These are phyloP conservation scores for Tinamus major DNA, from an alignment of 2,797 vertebrate genomes.

Conservation along the genomic window DNA sequence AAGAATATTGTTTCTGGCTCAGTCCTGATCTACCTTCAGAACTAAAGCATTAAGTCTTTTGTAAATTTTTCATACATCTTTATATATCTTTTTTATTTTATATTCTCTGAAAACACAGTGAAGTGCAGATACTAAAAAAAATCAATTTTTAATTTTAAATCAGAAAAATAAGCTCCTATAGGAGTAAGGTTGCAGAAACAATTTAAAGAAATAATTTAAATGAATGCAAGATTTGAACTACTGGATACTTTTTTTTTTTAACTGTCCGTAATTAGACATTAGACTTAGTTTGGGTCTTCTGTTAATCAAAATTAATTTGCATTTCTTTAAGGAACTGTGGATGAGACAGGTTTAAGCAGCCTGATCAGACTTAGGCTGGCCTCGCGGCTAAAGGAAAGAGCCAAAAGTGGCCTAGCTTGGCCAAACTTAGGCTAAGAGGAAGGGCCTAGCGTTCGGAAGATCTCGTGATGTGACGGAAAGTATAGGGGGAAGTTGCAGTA, in stretches of 20 bases:
- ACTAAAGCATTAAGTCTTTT: not conserved
- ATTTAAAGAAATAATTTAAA: constrained; percentile 61
- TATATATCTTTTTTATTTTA: constrained; percentile 33
- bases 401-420: too few relatives aligned
- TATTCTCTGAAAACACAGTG: constrained; percentile 26
- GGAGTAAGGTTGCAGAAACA: constrained; percentile 57
- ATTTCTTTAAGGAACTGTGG: constrained; percentile 41
- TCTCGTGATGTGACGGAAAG: too few relatives aligned
- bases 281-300: constrained; percentile 57
- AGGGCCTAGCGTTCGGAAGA: too few relatives aligned
- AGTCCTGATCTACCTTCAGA: not conserved
- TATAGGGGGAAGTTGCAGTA: too few relatives aligned
- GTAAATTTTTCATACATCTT: not conserved
- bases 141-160: constrained; percentile 72
- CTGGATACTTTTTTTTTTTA: constrained; percentile 8
- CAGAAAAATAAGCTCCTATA: constrained; percentile 45
- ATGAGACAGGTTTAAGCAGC: too few relatives aligned
- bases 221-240: constrained; percentile 50
- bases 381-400: too few relatives aligned
- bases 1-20: not conserved
- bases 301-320: constrained; percentile 66
- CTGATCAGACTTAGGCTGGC: too few relatives aligned
- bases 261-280: constrained; percentile 66
- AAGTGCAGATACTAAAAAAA: constrained; percentile 42
- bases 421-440: too few relatives aligned